Evolutionary conservation across 2,888 invertebrate species (phyloP), one percentile per base, ranked within the genome.

Genomic region (Belgica antarctica): DNA sequence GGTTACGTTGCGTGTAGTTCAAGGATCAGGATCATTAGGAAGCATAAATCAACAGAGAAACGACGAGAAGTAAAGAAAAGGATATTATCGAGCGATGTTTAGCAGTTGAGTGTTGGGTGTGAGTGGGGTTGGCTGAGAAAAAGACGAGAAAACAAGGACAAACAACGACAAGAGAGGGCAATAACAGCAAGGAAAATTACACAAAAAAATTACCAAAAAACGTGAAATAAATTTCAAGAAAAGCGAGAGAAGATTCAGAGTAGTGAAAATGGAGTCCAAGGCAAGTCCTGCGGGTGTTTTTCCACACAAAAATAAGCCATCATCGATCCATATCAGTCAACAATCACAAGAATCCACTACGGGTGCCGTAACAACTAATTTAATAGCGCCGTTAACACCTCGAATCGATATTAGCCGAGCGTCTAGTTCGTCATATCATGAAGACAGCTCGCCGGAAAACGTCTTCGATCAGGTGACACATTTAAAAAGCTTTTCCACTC

Each of bases 391-490:
- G 19, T 84, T 86, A 73, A 89, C 92, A 66, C 93, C 93, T 22
- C 85, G 94, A 75, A 94, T 93, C 75, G 93, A 94, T 81, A 90
- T 94, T 78, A 93, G 92, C 73, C 85, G 93, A 74, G 93, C 94
- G 3, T 92, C 92, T 76, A 91, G 91, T 78, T 92, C 92, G 71
- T 91, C 91, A 36, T 92, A 93, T 75, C 92, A 92, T 77, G 79
- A 80, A 74, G 92, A 92, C 77, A 90, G 90, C 76, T 90, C 91
- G 62, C 92, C 93, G 1, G 93, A 93, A 78, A 84, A 90, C 77
- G 92, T 92, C 73, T 85, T 92, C 73, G 87, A 89, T 76, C 86
- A 87, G 77, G 84, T 85, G 81, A 79, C 69, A 65, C 41, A n/a
- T n/a, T n/a, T n/a, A n/a, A 41, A 41, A 41, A 31, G 31, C 41